phyloP scores from a whole-genome alignment of 2,113 vertebrate species.

The Clarias macrocephalus region DNA sequence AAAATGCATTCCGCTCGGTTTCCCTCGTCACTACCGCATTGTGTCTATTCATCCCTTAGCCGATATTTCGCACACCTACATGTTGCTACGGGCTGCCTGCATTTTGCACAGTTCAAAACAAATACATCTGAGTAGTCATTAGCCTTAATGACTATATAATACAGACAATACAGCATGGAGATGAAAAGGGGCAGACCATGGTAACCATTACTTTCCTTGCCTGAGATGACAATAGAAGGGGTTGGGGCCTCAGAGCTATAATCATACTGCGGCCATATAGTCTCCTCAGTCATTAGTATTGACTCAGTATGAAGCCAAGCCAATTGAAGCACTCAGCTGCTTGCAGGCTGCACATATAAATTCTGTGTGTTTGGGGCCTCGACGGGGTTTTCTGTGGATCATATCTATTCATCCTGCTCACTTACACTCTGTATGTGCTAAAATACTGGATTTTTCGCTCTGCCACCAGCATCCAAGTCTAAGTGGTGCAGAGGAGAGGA shows the following conservation, averaged over 20 bases:
- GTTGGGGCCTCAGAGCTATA: constrained; percentile 52
- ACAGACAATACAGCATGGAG: constrained; percentile 44
- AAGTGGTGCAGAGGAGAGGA: neutral
- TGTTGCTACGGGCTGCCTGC: constrained; percentile 28
- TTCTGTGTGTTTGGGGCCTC: constrained; percentile 43
- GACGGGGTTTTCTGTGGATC: constrained; percentile 33
- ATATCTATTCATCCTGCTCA: constrained; percentile 39
- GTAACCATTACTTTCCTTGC: constrained; percentile 54
- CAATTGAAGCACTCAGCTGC: constrained; percentile 53
- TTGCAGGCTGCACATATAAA: constrained; percentile 51
- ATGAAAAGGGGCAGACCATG: constrained; percentile 41
- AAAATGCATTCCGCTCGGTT: constrained; percentile 25
- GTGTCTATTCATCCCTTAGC: neutral
- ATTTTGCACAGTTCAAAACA: constrained; percentile 51
- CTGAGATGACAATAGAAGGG: constrained; percentile 52
- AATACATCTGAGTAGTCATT: constrained; percentile 54
- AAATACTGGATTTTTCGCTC: constrained; percentile 12
- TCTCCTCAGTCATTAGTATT: constrained; percentile 57
- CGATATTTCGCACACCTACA: constrained; percentile 44
- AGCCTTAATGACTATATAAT: constrained; percentile 54
- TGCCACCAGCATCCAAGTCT: neutral
- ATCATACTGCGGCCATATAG: constrained; percentile 55
- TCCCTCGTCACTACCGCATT: constrained; percentile 12
- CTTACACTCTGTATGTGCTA: constrained; percentile 28
- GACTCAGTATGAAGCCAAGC: constrained; percentile 52